These are phyloP conservation scores for Megalurothrips usitatus DNA, from an alignment of 2,888 invertebrate genomes.

Conservation along the genomic window DNA sequence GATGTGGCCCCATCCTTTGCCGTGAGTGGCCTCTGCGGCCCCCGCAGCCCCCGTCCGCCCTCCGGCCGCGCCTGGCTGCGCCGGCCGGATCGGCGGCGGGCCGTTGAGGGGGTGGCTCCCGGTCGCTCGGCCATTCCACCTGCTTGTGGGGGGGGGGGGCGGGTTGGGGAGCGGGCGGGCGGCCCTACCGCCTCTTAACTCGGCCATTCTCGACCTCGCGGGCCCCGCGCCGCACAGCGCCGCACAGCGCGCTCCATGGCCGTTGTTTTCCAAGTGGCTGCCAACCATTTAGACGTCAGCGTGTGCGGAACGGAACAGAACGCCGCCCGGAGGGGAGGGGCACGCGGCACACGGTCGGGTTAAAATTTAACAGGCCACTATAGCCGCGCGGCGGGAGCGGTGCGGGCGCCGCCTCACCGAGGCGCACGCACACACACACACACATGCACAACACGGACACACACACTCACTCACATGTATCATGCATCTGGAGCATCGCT, in stretches of 20 bases:
- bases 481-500: not conserved
- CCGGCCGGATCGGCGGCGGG: not conserved
- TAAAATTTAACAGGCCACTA: not conserved
- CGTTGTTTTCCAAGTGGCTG: conserved; percentile 24
- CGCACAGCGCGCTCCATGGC: not conserved
- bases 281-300: conserved; percentile 24
- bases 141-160: not conserved
- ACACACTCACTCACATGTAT: not conserved
- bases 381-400: not conserved
- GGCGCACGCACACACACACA: not conserved
- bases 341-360: not conserved
- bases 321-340: not conserved
- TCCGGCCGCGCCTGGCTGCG: too few species aligned
- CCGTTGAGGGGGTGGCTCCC: not conserved
- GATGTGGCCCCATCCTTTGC: conserved; percentile 4
- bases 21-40: conserved; percentile 4
- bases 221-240: too few species aligned
- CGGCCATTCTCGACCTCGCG: not conserved
- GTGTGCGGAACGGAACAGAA: not conserved
- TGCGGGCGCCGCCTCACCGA: not conserved
- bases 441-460: not conserved
- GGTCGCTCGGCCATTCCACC: not conserved
- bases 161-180: not conserved
- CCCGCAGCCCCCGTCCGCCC: not conserved
- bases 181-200: not conserved